phyloP scores from a whole-genome alignment of 2,113 vertebrate genomes.

The Neolamprologus longior region DNA sequence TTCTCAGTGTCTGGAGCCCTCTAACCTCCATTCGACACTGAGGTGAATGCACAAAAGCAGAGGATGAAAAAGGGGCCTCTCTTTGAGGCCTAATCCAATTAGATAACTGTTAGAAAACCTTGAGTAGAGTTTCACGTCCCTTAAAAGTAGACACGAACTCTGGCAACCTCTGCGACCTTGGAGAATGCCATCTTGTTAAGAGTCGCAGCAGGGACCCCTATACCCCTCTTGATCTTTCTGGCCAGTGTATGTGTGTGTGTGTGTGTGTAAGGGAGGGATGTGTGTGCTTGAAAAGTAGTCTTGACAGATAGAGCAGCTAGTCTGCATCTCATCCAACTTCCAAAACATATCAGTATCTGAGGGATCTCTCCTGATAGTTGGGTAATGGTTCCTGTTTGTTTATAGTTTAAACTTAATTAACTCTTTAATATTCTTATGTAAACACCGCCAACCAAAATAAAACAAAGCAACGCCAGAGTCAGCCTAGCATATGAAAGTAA shows the following conservation, averaged over 20 bases:
- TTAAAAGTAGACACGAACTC: constrained; percentile 58
- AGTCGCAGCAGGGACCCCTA: constrained; percentile 26
- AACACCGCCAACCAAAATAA: constrained; percentile 40
- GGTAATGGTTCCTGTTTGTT: constrained; percentile 39
- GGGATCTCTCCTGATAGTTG: constrained; percentile 27
- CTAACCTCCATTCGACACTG: constrained; percentile 34
- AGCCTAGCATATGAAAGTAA: constrained; percentile 22
- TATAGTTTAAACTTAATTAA: constrained; percentile 59
- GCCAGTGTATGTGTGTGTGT: background rate
- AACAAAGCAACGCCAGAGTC: constrained; percentile 36
- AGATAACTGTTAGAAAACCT: constrained; percentile 52
- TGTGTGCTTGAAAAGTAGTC: background rate
- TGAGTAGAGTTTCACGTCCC: constrained; percentile 57
- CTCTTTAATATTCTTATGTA: constrained; percentile 55
- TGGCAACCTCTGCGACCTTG: constrained; percentile 30
- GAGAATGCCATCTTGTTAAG: constrained; percentile 50
- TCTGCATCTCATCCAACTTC: background rate
- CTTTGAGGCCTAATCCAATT: constrained; percentile 72
- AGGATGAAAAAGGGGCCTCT: constrained; percentile 42
- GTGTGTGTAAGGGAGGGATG: background rate
- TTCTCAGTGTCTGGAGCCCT: constrained; percentile 31
- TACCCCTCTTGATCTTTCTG: constrained; percentile 21
- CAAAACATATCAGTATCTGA: background rate
- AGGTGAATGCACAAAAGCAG: constrained; percentile 48
- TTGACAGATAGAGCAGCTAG: background rate